Evolutionary conservation across 2,113 vertebrate genomes (phyloP), one percentile per base, ranked within the genome.

Genomic region (Pachyramphus minor): DNA sequence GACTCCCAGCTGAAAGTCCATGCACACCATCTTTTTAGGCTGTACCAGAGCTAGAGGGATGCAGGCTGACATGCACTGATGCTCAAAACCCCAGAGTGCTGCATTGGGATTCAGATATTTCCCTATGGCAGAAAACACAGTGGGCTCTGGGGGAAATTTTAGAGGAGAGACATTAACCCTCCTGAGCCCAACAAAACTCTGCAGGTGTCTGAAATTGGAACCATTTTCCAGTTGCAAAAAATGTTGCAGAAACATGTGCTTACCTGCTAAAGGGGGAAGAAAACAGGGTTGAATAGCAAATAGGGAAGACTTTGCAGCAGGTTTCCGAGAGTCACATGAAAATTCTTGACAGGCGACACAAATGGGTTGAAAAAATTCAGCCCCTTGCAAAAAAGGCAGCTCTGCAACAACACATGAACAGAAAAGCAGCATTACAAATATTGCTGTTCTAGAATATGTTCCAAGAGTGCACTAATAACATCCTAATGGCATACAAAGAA

Each of bases 181-280:
- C n/a, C 5, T 5, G 28, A 91, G 27, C 56, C 25, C 22, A 73
- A 86, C 11, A 56, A 37, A 76, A 68, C 58, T 71, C 24, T 64
- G 9, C 31, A 53, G 27, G 68, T 44, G 21, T 37, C 50, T 89
- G 9, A 74, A 72, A 55, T 16, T 2, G 7, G 39, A 73, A 92
- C 69, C 24, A 39, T 62, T 86, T 60, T 63, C 50, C 64, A 44
- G 47, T 11, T 80, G 75, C 37, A 85, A 59, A 42, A 3, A 66
- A 31, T 5, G 11, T 30, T 78, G 42, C 44, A 95, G 67, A 80
- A 91, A 86, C 39, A 55, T 0, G 8, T 42, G 41, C 97, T 97
- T 97, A 97, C 96, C 97, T 97, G 95, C 74, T 85, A 55, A 77
- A 77, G 63, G 73, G 58, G 77, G 89, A 93, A 72, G 91, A 72